These are phyloP conservation scores for Thalassaphorura encarpata DNA, from an alignment of 1,140 invertebrate species.

Conservation along the genomic window DNA sequence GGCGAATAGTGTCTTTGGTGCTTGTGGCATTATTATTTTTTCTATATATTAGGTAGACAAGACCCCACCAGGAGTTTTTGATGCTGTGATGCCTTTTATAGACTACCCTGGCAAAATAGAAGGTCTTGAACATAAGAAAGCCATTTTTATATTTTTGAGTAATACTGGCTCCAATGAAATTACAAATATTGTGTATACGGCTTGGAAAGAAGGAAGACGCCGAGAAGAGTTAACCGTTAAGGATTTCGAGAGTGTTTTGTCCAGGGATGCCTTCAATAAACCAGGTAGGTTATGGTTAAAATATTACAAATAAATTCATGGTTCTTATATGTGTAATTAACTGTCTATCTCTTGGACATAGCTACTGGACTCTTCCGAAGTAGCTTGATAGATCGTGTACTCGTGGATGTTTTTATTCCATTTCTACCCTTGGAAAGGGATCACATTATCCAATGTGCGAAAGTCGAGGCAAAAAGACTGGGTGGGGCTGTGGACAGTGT, in stretches of 20 bases:
- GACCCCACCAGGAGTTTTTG: constrained; percentile 21
- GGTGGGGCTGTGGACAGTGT: not conserved
- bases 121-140: not conserved
- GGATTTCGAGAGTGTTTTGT: constrained; percentile 22
- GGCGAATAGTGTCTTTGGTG: too few relatives aligned
- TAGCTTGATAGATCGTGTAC: constrained; percentile 19
- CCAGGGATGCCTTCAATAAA: constrained; percentile 20
- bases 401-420: constrained; percentile 26
- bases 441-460: constrained; percentile 24
- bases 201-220: constrained; percentile 21
- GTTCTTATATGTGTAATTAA: too few relatives aligned
- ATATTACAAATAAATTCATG: too few relatives aligned
- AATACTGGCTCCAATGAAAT: constrained; percentile 28
- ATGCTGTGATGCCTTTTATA: constrained; percentile 23
- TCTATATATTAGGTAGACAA: too few relatives aligned
- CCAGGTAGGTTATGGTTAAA: not conserved
- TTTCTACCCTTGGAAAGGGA: constrained; percentile 24
- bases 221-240: constrained; percentile 24
- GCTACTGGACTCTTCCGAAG: constrained; percentile 21
- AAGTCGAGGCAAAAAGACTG: constrained; percentile 10
- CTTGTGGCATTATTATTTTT: too few relatives aligned
- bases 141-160: constrained; percentile 29
- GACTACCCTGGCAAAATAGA: constrained; percentile 7
- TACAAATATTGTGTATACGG: constrained; percentile 5
- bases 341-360: not conserved